Percentiles rank a stretch among this genome's conserved stretches.
These are phyloP conservation scores for Leptura quadrifasciata DNA, from an alignment of 2,888 invertebrate genomes.

Conservation along the genomic window DNA sequence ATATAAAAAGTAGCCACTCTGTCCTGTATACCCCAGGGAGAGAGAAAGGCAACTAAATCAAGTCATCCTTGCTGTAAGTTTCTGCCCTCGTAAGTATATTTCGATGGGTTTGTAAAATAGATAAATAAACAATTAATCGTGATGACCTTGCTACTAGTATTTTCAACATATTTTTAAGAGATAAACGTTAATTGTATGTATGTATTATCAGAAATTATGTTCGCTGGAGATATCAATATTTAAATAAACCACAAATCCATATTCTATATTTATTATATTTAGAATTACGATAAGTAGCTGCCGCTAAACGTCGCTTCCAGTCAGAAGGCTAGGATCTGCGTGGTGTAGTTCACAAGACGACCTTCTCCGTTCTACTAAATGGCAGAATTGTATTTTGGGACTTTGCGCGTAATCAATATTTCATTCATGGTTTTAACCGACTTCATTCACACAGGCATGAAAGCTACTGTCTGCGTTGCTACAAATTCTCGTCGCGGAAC, in stretches of 20 bases:
- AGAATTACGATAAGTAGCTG: background rate
- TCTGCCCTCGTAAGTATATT: no score
- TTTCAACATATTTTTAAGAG: no score
- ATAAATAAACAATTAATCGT: no score
- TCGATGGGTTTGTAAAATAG: no score
- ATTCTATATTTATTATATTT: background rate
- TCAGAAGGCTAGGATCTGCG: background rate
- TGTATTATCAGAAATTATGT: background rate
- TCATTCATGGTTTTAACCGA: conserved; percentile 66
- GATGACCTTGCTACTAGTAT: no score
- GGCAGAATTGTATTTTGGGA: conserved; percentile 57
- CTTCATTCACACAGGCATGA: conserved; percentile 50
- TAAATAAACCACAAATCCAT: background rate
- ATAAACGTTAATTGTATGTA: no score
- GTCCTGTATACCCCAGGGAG: no score
- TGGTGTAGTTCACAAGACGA: conserved; percentile 27
- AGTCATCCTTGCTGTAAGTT: no score
- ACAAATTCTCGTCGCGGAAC: conserved; percentile 3
- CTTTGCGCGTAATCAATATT: conserved; percentile 66
- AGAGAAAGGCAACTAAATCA: no score
- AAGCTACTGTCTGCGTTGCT: background rate
- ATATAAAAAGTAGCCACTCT: no score
- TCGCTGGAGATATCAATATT: background rate
- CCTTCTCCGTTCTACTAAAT: conserved; percentile 49
- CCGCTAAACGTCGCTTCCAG: conserved; percentile 16